Base-by-base conservation (phyloP, 2,113 vertebrate genomes). In the Gambusia holbrooki region DNA sequence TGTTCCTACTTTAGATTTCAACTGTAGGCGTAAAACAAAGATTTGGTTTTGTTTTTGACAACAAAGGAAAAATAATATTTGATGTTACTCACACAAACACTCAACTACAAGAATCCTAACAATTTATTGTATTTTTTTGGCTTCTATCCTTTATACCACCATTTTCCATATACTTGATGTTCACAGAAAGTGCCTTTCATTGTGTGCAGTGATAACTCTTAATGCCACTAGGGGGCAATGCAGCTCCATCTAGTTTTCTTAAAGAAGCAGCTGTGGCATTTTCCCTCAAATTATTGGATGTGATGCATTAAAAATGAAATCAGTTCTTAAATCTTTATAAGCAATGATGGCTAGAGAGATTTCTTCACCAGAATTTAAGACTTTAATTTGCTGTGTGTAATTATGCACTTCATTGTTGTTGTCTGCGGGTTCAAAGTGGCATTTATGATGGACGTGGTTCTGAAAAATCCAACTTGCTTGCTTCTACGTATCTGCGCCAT, bases 51-150 rank as follows among this genome's bases (percentile, higher is more conserved):
- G 69, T 67, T 62, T 83, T 70, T 73, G 54, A 89, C 75, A 72
- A 67, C 28, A 85, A 66, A 86, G 66, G 15, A 72, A 74, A 37
- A 72, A 27, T 7, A 72, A 11, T 11, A 32, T 37, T 67, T 87
- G 80, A 80, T 88, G 82, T 93, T 90, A 90, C 87, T 89, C 89
- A 92, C 78, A 67, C 62, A 62, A 86, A 70, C 83, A 71, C 84
- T 73, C 62, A 0, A 25, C 9, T 13, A 19, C 9, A n/a, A n/a
- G 5, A 54, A 25, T 62, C 32, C 29, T 5, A 30, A 62, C 22
- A 25, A 9, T 58, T 25, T 12, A 27, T 27, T 27, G 27, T 27
- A 27, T 28, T 19, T 64, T 14, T 9, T 28, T 0, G 1, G 1
- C 13, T 32, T 11, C 4, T 4, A 30, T n/a, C 27, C 17, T 6